A percentile compares a stretch with the other conserved stretches of the same genome.
These are phyloP conservation scores for Falco peregrinus DNA, from an alignment of 2,797 vertebrate genomes.

Conservation along the genomic window DNA sequence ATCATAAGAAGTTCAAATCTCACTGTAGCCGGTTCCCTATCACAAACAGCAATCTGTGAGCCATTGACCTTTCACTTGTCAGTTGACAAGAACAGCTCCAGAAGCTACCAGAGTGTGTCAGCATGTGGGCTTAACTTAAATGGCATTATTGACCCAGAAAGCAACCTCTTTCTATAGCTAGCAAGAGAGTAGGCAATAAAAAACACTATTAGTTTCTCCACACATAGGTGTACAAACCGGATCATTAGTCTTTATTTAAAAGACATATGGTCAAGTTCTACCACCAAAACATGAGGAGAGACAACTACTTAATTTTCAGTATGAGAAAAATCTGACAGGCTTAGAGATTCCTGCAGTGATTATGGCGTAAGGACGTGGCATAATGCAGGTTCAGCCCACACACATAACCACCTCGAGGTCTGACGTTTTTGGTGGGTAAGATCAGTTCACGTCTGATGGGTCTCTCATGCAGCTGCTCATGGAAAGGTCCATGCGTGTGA, in stretches of 20 bases:
- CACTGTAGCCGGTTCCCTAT: not conserved
- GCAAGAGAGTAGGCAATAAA: not conserved
- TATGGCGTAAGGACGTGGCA: not conserved
- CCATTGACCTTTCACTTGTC: slow-evolving; percentile 55
- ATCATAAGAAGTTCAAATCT: not conserved
- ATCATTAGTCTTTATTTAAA: slow-evolving; percentile 30
- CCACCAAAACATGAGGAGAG: not conserved
- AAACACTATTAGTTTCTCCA: not conserved
- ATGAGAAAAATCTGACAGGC: not conserved
- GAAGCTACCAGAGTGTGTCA: slow-evolving; percentile 58
- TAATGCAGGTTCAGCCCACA: not conserved
- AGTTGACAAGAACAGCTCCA: slow-evolving; percentile 20
- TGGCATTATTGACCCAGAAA: slow-evolving; percentile 68
- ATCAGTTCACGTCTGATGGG: not conserved
- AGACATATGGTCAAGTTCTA: not conserved
- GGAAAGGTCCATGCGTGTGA: not conserved
- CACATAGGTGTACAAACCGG: not conserved
- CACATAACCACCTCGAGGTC: not conserved
- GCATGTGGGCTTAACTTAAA: slow-evolving; percentile 46
- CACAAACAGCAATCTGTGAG: slow-evolving; percentile 44
- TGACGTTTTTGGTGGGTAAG: not conserved
- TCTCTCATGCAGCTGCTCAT: not conserved
- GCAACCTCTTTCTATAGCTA: slow-evolving; percentile 24
- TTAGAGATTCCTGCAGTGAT: not conserved
- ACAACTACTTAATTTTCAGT: not conserved